Conservation (phyloP, 2,888 invertebrate genomes). For the Drosophila meridionalis region DNA sequence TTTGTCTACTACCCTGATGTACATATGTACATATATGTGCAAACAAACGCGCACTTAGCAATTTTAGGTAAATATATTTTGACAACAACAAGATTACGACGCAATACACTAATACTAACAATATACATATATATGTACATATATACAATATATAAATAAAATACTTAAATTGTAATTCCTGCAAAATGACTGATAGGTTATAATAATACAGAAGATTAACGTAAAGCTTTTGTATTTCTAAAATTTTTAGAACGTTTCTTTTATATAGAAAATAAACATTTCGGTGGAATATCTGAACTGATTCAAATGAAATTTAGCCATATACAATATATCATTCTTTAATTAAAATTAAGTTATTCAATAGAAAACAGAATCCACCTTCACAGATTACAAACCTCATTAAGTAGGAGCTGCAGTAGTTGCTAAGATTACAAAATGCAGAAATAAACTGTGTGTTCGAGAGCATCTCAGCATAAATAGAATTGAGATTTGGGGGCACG, state of each 20-base stretch:
- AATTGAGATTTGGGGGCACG: constrained; percentile 63
- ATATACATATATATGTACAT: no score
- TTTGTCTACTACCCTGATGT: background rate
- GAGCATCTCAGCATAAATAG: constrained; percentile 26
- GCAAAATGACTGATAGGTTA: background rate
- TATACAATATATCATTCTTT: no score
- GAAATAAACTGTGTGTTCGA: background rate
- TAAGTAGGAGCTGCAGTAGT: background rate
- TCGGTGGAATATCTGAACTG: background rate
- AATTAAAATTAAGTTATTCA: background rate
- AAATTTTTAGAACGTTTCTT: no score
- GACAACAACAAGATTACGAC: background rate
- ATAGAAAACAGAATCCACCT: background rate
- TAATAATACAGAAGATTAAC: no score
- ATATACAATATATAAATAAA: no score
- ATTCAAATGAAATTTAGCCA: background rate
- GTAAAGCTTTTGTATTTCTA: background rate
- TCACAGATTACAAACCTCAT: no score
- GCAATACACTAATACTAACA: background rate
- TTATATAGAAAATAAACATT: no score
- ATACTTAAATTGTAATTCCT: no score
- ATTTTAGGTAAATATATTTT: background rate
- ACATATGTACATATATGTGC: background rate
- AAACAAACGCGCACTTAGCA: background rate
- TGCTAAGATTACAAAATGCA: background rate